Percentiles rank a stretch among this genome's conserved stretches.
Evolutionary conservation across 37 sponge, comb jelly and placozoan genomes (phyloP).

Genomic region (Sycon ciliatum): DNA sequence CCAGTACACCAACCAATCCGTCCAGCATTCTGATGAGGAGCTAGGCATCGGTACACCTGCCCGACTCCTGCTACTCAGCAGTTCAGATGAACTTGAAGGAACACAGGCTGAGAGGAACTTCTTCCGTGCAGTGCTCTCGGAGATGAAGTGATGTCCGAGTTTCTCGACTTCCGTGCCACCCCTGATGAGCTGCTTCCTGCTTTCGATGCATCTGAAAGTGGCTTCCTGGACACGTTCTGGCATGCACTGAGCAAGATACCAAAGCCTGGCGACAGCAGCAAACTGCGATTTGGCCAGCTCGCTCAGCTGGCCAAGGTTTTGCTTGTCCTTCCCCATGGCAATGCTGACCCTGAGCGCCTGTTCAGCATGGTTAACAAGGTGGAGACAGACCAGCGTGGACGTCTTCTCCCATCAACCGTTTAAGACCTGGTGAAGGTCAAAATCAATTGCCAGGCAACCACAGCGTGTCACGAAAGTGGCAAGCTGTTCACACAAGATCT

Average conservation of each 20-base stretch:
- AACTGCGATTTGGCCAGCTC: conserved; percentile 18
- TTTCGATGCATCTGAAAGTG: background rate
- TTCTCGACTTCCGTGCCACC: background rate
- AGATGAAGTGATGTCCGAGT: background rate
- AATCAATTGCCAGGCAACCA: too few relatives aligned
- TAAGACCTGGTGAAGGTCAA: conserved; percentile 29
- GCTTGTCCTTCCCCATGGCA: conserved; percentile 27
- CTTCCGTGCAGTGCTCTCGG: too few relatives aligned
- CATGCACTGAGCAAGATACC: background rate
- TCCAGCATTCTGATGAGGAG: background rate
- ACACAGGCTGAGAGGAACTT: too few relatives aligned
- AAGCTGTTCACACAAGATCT: too few relatives aligned
- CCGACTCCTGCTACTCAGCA: background rate
- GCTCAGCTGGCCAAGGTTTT: conserved; percentile 14
- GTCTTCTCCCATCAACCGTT: conserved; percentile 25
- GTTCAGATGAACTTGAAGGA: background rate
- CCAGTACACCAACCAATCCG: background rate
- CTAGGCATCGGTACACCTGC: background rate
- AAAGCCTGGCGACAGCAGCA: background rate
- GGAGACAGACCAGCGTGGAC: conserved; percentile 22
- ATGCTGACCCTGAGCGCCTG: conserved; percentile 31
- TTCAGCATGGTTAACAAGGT: conserved; percentile 32
- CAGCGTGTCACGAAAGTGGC: too few relatives aligned
- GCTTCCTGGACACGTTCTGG: background rate
- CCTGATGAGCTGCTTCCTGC: background rate